Evolutionary conservation across 1,140 invertebrate genomes (phyloP).

Genomic region (Anastatus disparis): DNA sequence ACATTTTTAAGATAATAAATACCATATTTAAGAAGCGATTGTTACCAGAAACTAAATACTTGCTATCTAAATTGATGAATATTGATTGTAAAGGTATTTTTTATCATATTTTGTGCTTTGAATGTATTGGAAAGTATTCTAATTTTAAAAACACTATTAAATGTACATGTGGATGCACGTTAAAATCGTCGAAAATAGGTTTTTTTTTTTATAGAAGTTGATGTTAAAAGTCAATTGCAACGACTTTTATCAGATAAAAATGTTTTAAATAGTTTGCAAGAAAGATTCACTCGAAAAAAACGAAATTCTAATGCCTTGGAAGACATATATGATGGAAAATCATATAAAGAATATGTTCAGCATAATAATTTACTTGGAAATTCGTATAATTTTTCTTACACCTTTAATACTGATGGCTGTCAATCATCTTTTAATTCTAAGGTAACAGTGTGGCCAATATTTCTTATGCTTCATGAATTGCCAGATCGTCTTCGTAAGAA

Average conservation of each 20-base stretch:
- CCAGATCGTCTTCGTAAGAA: slow-evolving; percentile 14
- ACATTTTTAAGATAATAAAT: neutral
- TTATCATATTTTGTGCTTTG: neutral
- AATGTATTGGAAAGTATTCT: neutral
- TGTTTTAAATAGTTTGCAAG: slow-evolving; percentile 3
- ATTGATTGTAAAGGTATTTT: neutral
- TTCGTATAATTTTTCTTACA: slow-evolving; percentile 28
- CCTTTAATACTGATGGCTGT: slow-evolving; percentile 39
- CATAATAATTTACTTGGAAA: neutral
- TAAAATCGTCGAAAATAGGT: neutral
- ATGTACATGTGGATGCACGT: neutral
- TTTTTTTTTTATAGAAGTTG: neutral
- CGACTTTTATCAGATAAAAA: neutral
- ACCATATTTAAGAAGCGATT: neutral
- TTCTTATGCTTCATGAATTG: slow-evolving; percentile 33
- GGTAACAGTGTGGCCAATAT: slow-evolving; percentile 39
- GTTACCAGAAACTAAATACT: neutral
- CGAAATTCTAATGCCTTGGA: neutral
- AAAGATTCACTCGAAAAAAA: slow-evolving; percentile 6
- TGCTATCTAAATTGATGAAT: neutral
- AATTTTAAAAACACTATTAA: neutral
- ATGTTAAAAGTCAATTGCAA: neutral
- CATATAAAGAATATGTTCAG: neutral
- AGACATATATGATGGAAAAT: slow-evolving; percentile 36
- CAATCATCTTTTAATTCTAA: slow-evolving; percentile 9